phyloP scores from a whole-genome alignment of 2,888 invertebrate species.

The Omphaloscelis lunosa region DNA sequence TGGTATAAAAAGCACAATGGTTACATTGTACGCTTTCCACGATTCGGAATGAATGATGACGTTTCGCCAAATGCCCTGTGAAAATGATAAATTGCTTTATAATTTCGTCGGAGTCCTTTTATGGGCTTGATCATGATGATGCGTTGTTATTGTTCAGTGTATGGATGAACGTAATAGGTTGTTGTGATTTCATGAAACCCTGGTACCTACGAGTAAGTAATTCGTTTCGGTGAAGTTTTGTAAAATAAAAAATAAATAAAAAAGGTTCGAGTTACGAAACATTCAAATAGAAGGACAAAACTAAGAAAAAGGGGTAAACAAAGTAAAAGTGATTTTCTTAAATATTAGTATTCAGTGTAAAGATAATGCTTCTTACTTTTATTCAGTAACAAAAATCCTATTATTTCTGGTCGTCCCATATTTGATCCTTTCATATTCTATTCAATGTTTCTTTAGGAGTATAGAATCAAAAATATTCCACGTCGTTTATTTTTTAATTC shows the following conservation, averaged over 20 bases:
- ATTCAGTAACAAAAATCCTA: not conserved
- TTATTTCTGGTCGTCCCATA: not conserved
- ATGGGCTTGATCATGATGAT: conserved; percentile 72
- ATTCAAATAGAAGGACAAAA: not conserved
- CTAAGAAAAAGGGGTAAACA: too few species aligned
- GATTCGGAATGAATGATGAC: conserved; percentile 82
- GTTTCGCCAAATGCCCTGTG: conserved; percentile 76
- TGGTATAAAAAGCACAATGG: conserved; percentile 74
- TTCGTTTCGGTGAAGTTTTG: too few species aligned
- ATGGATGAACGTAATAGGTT: conserved; percentile 11
- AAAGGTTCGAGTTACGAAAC: not conserved
- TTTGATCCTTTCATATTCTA: not conserved
- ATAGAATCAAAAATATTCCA: not conserved
- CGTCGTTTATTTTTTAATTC: not conserved
- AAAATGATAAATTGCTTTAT: conserved; percentile 83
- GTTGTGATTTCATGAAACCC: conserved; percentile 32
- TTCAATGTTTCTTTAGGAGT: conserved; percentile 9
- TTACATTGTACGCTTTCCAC: conserved; percentile 74
- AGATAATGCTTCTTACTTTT: not conserved
- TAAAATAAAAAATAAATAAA: too few species aligned
- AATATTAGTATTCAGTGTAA: not conserved
- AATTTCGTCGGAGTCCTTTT: conserved; percentile 77
- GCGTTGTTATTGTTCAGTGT: conserved; percentile 60
- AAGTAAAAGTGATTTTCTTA: not conserved
- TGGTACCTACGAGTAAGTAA: not conserved